Percentiles rank a stretch among this genome's conserved stretches.
These are phyloP conservation scores for Apamea epomidion DNA, from an alignment of 2,888 invertebrate species.

Conservation along the genomic window DNA sequence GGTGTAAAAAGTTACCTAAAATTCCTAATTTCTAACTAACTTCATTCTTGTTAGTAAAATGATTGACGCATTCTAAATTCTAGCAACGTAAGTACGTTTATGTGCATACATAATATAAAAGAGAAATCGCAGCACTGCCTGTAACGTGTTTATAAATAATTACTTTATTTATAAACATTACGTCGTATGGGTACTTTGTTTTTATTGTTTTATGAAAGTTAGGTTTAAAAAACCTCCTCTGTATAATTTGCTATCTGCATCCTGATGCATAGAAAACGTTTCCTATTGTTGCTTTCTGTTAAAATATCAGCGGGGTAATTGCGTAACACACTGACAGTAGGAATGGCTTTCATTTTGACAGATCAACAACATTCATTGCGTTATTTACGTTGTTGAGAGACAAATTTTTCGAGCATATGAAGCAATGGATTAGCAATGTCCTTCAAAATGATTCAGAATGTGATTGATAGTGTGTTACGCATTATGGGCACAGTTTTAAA, in stretches of 20 bases:
- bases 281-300: not conserved
- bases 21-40: not conserved
- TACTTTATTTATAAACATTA: not conserved
- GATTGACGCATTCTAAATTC: slow-evolving; percentile 1
- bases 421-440: too few species aligned
- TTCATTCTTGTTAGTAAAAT: not conserved
- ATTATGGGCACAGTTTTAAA: too few species aligned
- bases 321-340: too few species aligned
- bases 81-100: not conserved
- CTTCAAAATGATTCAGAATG: too few species aligned
- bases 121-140: slow-evolving; percentile 29
- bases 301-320: too few species aligned
- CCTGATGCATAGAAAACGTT: too few species aligned
- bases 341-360: too few species aligned
- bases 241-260: not conserved
- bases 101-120: slow-evolving; percentile 25
- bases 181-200: not conserved
- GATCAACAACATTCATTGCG: too few species aligned
- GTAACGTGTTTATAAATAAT: slow-evolving; percentile 4
- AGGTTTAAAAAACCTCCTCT: not conserved
- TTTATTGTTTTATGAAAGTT: slow-evolving; percentile 10
- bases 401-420: too few species aligned
- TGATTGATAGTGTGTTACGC: too few species aligned
- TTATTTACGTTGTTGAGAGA: too few species aligned
- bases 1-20: not conserved